phyloP scores from a whole-genome alignment of 2,888 invertebrate genomes.

The Cheilosia vernalis region DNA sequence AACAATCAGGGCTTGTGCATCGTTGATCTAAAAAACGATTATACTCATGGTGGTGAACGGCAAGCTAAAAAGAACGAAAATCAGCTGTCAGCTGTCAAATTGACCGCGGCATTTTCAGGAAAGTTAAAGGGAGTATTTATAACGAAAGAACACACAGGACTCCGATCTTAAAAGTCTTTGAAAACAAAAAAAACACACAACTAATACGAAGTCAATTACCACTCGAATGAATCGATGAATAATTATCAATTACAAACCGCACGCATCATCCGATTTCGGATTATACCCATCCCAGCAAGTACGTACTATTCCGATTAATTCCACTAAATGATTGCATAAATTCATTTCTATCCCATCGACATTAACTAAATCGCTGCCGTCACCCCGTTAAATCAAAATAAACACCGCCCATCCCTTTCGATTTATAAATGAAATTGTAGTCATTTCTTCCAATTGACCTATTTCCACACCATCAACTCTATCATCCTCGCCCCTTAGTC shows the following conservation, averaged over 20 bases:
- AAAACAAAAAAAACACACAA: no score
- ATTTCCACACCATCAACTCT: conserved; percentile 40
- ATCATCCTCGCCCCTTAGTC: conserved; percentile 31
- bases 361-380: conserved; percentile 47
- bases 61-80: no score
- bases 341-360: conserved; percentile 20
- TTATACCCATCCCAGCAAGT: background rate
- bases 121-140: no score
- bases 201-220: no score
- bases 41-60: no score
- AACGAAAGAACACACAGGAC: no score
- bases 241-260: background rate
- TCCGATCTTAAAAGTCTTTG: no score
- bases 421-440: conserved; percentile 41
- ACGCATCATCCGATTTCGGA: background rate
- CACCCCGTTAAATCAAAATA: conserved; percentile 27
- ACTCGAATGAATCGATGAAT: background rate
- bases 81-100: no score
- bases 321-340: conserved; percentile 44
- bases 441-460: conserved; percentile 68
- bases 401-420: conserved; percentile 16
- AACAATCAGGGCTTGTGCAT: no score
- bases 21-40: no score
- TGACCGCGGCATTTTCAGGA: no score
- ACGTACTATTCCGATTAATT: conserved; percentile 18